A percentile compares a stretch with the other conserved stretches of the same genome.
Conservation (phyloP, 2,113 vertebrate genomes). For the Pseudolaguvia tuberculata region DNA sequence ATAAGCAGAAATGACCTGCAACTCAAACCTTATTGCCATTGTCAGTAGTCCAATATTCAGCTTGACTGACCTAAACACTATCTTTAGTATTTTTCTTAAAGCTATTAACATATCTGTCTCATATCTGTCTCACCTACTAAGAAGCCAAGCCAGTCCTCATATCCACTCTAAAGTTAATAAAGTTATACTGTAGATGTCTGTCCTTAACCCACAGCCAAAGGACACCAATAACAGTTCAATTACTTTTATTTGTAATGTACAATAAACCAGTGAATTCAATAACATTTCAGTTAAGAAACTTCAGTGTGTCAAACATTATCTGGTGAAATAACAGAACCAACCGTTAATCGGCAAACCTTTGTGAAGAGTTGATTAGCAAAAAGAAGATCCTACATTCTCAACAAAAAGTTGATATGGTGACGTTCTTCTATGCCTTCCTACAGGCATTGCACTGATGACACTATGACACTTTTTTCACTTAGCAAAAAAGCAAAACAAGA, state of each 20-base stretch:
- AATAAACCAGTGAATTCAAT: conserved; percentile 39
- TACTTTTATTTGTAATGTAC: conserved; percentile 45
- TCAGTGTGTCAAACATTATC: conserved; percentile 21
- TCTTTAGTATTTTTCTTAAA: neutral
- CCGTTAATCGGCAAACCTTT: conserved; percentile 12
- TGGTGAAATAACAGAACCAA: conserved; percentile 11
- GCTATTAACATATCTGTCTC: neutral
- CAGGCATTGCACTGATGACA: conserved; percentile 36
- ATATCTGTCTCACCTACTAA: neutral
- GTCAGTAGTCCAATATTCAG: neutral
- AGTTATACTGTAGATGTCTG: no score
- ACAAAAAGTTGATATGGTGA: conserved; percentile 15
- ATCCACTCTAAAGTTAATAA: neutral
- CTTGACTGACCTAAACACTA: neutral
- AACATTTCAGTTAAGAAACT: conserved; percentile 23
- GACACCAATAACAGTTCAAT: conserved; percentile 26
- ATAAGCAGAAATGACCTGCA: neutral
- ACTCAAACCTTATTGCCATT: neutral
- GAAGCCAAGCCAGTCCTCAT: neutral
- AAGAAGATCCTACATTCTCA: neutral
- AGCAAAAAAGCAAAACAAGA: neutral
- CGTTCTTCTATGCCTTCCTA: neutral
- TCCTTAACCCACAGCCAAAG: neutral
- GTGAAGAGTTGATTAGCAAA: conserved; percentile 27
- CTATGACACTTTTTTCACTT: conserved; percentile 36